phyloP scores from a whole-genome alignment of 2,113 vertebrate species.

The Nestor notabilis region DNA sequence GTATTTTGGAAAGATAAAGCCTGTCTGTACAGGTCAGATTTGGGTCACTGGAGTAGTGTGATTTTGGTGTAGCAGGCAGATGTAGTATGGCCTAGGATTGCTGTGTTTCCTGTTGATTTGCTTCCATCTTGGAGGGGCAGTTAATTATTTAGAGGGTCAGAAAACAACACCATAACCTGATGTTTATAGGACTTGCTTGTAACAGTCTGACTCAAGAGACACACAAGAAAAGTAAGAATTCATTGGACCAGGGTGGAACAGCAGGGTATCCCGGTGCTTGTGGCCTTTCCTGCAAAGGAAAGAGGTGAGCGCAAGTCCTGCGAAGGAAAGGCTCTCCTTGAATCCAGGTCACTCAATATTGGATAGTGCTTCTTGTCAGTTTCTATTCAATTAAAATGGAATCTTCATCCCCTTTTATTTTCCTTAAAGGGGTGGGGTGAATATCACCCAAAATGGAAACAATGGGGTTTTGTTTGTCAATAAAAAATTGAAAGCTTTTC shows the following conservation, averaged over 20 bases:
- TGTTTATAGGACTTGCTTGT: background rate
- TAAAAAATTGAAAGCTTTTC: background rate
- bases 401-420: background rate
- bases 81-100: rapidly evolving
- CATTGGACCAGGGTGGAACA: background rate
- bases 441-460: background rate
- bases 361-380: background rate
- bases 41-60: rapidly evolving
- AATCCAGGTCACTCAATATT: background rate
- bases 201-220: background rate
- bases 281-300: background rate
- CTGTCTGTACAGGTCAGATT: background rate
- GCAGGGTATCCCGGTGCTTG: background rate
- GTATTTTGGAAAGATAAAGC: background rate
- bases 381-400: background rate
- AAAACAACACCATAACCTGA: background rate
- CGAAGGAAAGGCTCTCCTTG: background rate
- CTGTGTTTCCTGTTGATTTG: background rate
- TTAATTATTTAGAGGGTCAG: background rate
- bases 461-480: background rate
- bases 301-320: rapidly evolving
- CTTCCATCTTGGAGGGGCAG: background rate
- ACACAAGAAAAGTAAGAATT: background rate
- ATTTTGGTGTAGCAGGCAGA: background rate
- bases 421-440: background rate